Evolutionary conservation across 2,888 invertebrate species (phyloP), one percentile per base, ranked within the genome.

Genomic region (Oxytorus armatus): DNA sequence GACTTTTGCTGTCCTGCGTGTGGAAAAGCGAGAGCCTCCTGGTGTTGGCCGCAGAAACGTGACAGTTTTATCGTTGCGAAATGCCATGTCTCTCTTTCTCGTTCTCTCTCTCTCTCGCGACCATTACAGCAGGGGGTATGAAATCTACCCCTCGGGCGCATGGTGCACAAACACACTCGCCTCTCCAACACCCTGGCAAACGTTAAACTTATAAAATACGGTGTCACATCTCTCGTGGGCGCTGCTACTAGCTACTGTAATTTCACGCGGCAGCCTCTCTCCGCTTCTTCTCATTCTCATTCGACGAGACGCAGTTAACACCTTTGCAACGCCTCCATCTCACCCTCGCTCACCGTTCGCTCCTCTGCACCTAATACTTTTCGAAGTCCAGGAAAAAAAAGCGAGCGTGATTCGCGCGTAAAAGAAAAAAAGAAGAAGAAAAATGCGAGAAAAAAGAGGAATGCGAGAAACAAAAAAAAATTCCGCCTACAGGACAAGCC

Each of bases 51-150:
- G 51, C 68, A 68, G 79, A 80, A 77, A 75, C 75, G 69, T 82
- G 84, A 84, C 85, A 85, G 82, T 75, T 84, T 85, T 84, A 85
- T 85, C 85, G 84, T 73, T 68, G 55, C 81, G 77, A 81, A 82
- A 85, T 85, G 63, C 39, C 78, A 83, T 84, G 81, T 68, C 61
- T 16, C 61, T 25, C 25, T 51, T 16, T 33, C 39, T 51, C 61
- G n/a, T n/a, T 59, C 66, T 42, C 39, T 42, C 25, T 53, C 53
- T 42, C 39, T 5, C 5, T 5, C 29, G 29, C 5, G n/a, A n/a
- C n/a, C n/a, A n/a, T n/a, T n/a, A n/a, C n/a, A n/a, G n/a, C n/a
- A n/a, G n/a, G n/a, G n/a, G n/a, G n/a, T n/a, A n/a, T n/a, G 42
- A 63, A 63, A 51, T 33, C 39, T 63, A 39, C 14, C 42, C 51